phyloP scores from a whole-genome alignment of 2,113 vertebrate genomes.

The Haemorhous mexicanus region DNA sequence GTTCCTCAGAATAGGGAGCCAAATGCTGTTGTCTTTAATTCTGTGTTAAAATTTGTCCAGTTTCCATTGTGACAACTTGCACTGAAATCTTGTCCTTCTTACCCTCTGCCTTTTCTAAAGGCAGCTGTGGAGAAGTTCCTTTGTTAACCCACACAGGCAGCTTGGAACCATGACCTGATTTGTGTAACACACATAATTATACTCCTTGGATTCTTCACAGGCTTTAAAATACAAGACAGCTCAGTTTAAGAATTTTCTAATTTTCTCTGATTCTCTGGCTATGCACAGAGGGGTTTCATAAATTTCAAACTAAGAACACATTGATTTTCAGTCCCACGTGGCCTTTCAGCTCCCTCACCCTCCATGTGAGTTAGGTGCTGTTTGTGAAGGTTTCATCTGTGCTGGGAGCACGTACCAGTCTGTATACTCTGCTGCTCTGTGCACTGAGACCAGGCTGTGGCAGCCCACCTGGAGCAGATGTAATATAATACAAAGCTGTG shows the following conservation, averaged over 20 bases:
- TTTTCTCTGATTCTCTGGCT: neutral
- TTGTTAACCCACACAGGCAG: neutral
- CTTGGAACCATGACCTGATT: neutral
- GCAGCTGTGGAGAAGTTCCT: neutral
- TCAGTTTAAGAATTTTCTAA: neutral
- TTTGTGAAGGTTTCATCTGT: neutral
- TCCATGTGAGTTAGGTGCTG: neutral
- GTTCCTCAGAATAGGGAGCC: neutral
- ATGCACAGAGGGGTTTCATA: neutral
- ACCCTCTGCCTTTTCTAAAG: neutral
- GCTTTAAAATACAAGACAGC: neutral
- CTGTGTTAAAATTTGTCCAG: neutral
- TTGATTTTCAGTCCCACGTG: neutral
- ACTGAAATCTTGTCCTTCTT: neutral
- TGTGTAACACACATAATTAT: neutral
- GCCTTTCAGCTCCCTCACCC: neutral
- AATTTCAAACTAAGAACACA: neutral
- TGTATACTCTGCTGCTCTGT: neutral
- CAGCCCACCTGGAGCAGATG: neutral
- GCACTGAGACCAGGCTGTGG: neutral
- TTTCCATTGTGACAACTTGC: neutral
- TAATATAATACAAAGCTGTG: neutral
- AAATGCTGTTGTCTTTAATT: neutral
- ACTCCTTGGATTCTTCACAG: neutral
- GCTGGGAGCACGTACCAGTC: neutral